Base-by-base conservation (phyloP, 2,113 vertebrate genomes). In the Oryzias javanicus region DNA sequence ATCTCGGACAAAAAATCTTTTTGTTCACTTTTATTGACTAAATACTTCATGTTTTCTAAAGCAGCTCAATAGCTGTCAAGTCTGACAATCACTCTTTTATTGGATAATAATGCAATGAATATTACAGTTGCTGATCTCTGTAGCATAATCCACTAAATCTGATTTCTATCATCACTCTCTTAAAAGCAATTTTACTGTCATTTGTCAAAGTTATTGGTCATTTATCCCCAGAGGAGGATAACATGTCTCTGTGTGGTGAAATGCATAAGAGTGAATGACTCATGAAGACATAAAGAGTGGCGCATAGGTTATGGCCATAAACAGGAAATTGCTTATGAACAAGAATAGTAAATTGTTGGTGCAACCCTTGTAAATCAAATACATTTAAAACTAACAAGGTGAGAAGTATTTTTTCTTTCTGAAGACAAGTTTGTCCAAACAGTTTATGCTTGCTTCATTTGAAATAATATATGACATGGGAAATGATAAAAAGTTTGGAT, bases 171-270 rank as follows among this genome's bases (percentile, higher is more conserved):
- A 84, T 85, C 80, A 72, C 69, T 78, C 78, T 83, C 77, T 82
- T 85, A 67, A 82, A 85, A 59, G 78, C 70, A 64, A 78, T 87
- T 88, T 81, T 72, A 79, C 52, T 55, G 55, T 77, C 61, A 84
- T 91, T 82, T 85, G 82, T 91, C 81, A 90, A 82, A 87, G 63
- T 81, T 72, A 83, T 83, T 87, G 85, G 83, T 77, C 71, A 83
- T 89, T 89, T 84, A 77, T 86, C 67, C 58, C 67, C 46, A 12
- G 68, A 67, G 71, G 57, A 53, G 64, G 72, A 74, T 81, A 46
- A 50, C 64, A 60, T 51, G 61, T 83, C 67, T 85, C 79, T 72
- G 75, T 63, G 69, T 58, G 66, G 55, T 72, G 63, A 70, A 65
- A 76, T 66, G 65, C 66, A 73, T 61, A 72, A 73, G 71, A 75